phyloP scores from a whole-genome alignment of 2,888 invertebrate species.

The Sympetrum striolatum region DNA sequence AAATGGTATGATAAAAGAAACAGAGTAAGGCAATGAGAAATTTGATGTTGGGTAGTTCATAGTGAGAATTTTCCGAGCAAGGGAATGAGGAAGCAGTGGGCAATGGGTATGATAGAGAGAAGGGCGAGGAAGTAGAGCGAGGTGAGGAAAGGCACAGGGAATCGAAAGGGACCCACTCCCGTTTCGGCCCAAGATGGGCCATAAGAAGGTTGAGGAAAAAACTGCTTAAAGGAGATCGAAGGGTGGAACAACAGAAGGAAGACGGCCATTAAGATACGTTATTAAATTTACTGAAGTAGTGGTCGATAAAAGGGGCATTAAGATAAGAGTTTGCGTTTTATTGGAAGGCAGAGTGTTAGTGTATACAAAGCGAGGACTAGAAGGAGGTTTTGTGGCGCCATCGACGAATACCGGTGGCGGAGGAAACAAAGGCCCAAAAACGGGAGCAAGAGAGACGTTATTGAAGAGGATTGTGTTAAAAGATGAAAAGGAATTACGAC shows the following conservation, averaged over 20 bases:
- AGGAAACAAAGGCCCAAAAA: background rate
- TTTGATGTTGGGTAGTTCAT: background rate
- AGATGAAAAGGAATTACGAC: background rate
- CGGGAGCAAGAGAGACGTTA: background rate
- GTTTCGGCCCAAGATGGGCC: conserved; percentile 8
- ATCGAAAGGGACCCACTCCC: background rate
- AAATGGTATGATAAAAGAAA: background rate
- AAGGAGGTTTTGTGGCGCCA: background rate
- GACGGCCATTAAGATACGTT: background rate
- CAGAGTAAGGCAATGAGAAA: background rate
- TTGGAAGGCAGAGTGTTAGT: background rate
- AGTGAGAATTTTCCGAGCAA: background rate
- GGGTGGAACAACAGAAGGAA: background rate
- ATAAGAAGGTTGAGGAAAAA: background rate
- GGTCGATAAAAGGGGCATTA: background rate
- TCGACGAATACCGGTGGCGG: background rate
- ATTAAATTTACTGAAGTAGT: background rate
- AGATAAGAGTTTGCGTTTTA: background rate
- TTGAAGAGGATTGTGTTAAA: background rate
- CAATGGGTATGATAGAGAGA: background rate
- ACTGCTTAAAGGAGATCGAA: background rate
- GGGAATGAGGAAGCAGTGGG: background rate
- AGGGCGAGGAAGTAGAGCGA: background rate
- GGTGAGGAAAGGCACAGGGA: background rate
- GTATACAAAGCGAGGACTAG: background rate